Percentiles rank a stretch among this genome's conserved stretches.
Evolutionary conservation across 1,140 invertebrate species (phyloP).

Genomic region (Drosophila tristis): DNA sequence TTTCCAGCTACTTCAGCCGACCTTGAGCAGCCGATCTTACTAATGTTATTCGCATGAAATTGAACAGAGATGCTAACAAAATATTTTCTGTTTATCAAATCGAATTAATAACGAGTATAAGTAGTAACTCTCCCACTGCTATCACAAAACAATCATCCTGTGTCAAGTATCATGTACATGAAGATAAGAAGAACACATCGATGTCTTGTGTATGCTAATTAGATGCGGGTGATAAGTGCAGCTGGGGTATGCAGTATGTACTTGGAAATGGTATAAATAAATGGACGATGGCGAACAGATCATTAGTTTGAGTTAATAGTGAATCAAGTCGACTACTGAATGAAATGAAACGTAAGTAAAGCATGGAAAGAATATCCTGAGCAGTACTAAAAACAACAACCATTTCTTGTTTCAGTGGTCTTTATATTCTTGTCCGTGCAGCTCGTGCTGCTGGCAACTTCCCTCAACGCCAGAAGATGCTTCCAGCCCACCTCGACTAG

Average conservation of each 20-base stretch:
- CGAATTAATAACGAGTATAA: neutral
- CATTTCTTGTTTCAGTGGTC: conserved; percentile 43
- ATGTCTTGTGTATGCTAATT: conserved; percentile 62
- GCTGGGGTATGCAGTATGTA: neutral
- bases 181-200: conserved; percentile 32
- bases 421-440: conserved; percentile 56
- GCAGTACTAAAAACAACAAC: conserved; percentile 22
- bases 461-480: conserved; percentile 47
- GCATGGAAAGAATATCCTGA: conserved; percentile 10
- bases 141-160: neutral
- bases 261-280: conserved; percentile 58
- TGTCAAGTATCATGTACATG: conserved; percentile 1
- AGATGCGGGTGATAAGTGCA: conserved; percentile 8
- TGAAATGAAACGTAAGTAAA: conserved; percentile 62
- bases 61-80: too few species aligned
- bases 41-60: too few species aligned
- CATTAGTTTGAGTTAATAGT: conserved; percentile 15
- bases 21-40: too few species aligned
- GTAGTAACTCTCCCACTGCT: neutral
- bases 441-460: conserved; percentile 49
- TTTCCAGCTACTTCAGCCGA: too few species aligned
- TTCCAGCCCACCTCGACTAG: conserved; percentile 13
- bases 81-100: neutral
- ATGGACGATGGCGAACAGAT: neutral
- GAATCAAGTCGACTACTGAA: conserved; percentile 3